A percentile compares a stretch with the other conserved stretches of the same genome.
These are phyloP conservation scores for Lucilia cuprina DNA, from an alignment of 1,140 invertebrate genomes.

Conservation along the genomic window DNA sequence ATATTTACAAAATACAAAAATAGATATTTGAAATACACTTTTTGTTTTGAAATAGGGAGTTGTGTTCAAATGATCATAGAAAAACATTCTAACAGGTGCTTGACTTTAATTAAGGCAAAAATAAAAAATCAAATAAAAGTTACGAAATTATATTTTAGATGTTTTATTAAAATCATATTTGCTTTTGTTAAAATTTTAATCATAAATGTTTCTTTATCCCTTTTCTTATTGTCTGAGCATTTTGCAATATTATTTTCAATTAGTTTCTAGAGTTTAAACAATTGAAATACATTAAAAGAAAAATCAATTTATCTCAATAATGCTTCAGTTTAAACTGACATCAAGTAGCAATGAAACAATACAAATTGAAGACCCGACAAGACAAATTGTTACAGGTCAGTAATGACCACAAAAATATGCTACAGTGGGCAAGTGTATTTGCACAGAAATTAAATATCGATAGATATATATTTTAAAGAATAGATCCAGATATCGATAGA, in stretches of 20 bases:
- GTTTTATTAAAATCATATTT: no score
- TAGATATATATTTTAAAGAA: no score
- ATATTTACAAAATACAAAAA: neutral
- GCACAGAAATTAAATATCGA: neutral
- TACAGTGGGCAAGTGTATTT: neutral
- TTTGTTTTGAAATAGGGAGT: neutral
- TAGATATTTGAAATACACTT: neutral
- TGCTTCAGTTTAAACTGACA: constrained; percentile 4
- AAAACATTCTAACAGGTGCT: neutral
- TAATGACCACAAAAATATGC: neutral
- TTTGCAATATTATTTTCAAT: constrained; percentile 4
- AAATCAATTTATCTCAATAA: constrained; percentile 8
- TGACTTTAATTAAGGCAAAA: neutral
- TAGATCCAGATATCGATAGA: no score
- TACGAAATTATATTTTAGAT: no score
- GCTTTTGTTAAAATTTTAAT: no score
- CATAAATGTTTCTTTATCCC: no score
- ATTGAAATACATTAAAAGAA: neutral
- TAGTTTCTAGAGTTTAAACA: neutral
- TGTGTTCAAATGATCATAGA: neutral
- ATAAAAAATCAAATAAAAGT: no score
- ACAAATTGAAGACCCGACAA: neutral
- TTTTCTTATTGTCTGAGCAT: neutral
- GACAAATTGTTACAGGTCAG: neutral
- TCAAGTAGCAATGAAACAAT: neutral